Percentiles rank a stretch among this genome's conserved stretches.
Conservation (phyloP, 2,888 invertebrate species). For the Sycophila texana region DNA sequence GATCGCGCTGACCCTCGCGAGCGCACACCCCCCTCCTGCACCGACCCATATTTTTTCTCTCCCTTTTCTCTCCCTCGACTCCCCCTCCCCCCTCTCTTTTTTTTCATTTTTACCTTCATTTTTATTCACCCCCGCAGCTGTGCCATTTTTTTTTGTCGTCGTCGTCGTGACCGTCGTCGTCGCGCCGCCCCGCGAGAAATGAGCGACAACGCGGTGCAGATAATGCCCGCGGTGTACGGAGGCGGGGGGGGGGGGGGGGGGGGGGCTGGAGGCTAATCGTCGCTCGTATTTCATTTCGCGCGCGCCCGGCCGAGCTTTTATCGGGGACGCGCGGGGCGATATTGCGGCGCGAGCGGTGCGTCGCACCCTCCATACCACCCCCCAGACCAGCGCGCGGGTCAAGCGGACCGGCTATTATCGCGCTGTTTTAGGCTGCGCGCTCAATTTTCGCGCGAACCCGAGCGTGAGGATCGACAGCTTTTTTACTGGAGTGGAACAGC, state of each 20-base stretch:
- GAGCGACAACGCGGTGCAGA: constrained; percentile 24
- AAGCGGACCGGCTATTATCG: background rate
- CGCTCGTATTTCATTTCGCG: constrained; percentile 50
- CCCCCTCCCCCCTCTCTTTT: background rate
- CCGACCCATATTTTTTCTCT: constrained; percentile 38
- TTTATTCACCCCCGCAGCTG: background rate
- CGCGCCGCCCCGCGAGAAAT: constrained; percentile 13
- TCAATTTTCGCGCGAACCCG: background rate
- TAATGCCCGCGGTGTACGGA: constrained; percentile 24
- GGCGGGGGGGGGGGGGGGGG: too few relatives aligned
- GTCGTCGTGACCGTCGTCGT: background rate
- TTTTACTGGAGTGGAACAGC: background rate
- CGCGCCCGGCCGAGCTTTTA: background rate
- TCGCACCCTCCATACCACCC: background rate
- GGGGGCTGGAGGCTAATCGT: constrained; percentile 41
- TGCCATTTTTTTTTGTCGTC: constrained; percentile 25
- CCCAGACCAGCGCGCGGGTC: background rate
- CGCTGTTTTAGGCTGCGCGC: constrained; percentile 10
- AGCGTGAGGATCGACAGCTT: background rate
- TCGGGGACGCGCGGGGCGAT: too few relatives aligned
- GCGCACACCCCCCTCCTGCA: constrained; percentile 3
- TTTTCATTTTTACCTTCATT: background rate
- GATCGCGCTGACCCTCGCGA: background rate
- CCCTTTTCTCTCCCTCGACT: background rate
- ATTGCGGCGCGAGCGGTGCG: background rate